Conservation (phyloP, 2,888 invertebrate species). For the Sepioteuthis lessoniana region DNA sequence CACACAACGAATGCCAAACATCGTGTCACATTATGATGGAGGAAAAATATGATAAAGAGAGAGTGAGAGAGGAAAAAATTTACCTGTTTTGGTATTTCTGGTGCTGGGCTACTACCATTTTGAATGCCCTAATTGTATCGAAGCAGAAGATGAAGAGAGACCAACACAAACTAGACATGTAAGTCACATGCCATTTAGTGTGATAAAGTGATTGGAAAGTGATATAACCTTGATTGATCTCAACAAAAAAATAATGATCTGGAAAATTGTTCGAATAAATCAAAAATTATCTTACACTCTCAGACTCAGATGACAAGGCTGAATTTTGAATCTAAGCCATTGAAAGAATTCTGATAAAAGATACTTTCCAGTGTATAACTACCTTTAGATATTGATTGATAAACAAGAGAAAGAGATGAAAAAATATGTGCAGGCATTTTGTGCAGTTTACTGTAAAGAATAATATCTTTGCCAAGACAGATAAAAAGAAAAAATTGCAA, state of each 20-base stretch:
- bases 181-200: slow-evolving; percentile 7
- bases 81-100: slow-evolving; percentile 45
- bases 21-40: too few relatives aligned
- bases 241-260: background rate
- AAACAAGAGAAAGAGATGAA: background rate
- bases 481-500: too few relatives aligned
- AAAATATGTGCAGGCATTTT: background rate
- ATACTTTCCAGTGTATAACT: background rate
- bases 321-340: background rate
- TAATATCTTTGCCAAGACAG: too few relatives aligned
- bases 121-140: slow-evolving; percentile 41
- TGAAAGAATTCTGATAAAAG: background rate
- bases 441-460: background rate
- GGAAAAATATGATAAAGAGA: background rate
- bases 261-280: background rate
- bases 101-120: slow-evolving; percentile 41
- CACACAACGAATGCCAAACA: too few relatives aligned
- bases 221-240: background rate
- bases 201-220: background rate
- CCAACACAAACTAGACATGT: background rate
- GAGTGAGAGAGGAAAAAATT: background rate
- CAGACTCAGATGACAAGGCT: background rate
- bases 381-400: background rate
- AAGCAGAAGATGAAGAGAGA: slow-evolving; percentile 39
- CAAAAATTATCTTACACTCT: background rate